Base-by-base conservation (phyloP, 2,113 vertebrate species). In the Erinaceus europaeus region DNA sequence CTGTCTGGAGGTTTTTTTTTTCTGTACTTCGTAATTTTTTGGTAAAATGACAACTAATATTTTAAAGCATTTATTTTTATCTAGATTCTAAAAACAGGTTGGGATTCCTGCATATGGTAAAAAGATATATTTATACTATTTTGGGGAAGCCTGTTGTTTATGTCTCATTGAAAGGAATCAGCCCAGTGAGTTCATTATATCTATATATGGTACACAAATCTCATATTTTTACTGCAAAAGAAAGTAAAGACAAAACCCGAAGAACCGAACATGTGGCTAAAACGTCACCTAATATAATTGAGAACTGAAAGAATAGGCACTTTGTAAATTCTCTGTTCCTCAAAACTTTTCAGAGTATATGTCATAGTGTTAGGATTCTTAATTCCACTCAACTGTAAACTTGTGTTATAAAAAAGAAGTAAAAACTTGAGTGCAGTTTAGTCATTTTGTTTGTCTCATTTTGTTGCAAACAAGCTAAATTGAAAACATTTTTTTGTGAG, bases 301-400 rank as follows among this genome's bases (percentile, higher is more conserved):
- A 36, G 52, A 90, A 42, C 40, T 0, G 0, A 88, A 78, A 88
- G 40, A 90, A 36, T 15, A 88, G 68, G 3, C 72, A 81, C 4
- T 80, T 84, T 83, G 32, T 90, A 95, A 84, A 77, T 73, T 92
- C 77, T 93, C 77, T 95, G 2, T 61, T 84, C 62, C 17, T 89
- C 12, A 84, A 84, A 77, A 44, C 75, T 86, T 42, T 69, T 94
- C 89, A 68, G 61, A 88, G n/a, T 86, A 83, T 83, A 73, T 90
- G 4, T 1, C 0, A 25, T 78, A 42, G 82, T 32, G 85, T 95
- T 44, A 53, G 18, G 53, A 62, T 11, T 91, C 90, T 93, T 42
- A 86, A 52, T 86, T 96, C 38, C 4, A 0, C 0, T 74, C 5
- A 91, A 9, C 3, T 89, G 14, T 53, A 88, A 55, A 20, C 25